These are phyloP conservation scores for Sebastes oblongus DNA, from an alignment of 2,797 vertebrate species.

Conservation along the genomic window DNA sequence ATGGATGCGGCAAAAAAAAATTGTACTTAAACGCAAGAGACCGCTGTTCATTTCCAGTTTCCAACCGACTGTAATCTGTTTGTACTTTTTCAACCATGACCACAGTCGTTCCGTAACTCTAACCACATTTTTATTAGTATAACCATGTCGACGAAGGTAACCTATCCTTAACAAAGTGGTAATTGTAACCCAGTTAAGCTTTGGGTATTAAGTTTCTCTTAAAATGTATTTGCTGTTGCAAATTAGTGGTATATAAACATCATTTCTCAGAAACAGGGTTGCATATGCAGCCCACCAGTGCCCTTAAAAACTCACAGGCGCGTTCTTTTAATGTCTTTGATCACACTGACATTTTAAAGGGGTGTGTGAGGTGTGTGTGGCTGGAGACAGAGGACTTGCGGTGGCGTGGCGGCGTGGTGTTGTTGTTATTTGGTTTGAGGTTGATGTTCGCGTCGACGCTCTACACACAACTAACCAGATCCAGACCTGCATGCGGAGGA, in stretches of 20 bases:
- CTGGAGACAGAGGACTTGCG: conserved; percentile 43
- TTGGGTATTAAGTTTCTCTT: neutral
- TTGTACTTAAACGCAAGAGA: neutral
- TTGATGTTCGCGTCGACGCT: conserved; percentile 43
- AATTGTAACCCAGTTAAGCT: neutral
- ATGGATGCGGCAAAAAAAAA: too few relatives aligned
- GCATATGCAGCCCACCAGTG: neutral
- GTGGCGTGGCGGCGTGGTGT: conserved; percentile 37
- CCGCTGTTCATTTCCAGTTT: neutral
- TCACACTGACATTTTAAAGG: conserved; percentile 52
- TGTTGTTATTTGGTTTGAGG: conserved; percentile 64
- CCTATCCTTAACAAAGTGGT: neutral
- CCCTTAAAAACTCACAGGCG: neutral
- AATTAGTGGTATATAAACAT: conserved; percentile 3
- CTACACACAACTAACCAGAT: conserved; percentile 44
- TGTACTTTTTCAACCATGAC: neutral
- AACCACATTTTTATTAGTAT: neutral
- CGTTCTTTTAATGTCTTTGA: conserved; percentile 46
- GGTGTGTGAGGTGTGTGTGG: conserved; percentile 46
- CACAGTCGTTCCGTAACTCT: neutral
- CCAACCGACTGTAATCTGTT: neutral
- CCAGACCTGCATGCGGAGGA: conserved; percentile 49
- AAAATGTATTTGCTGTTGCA: neutral
- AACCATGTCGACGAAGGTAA: neutral
- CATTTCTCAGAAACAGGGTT: neutral